Conservation (phyloP, 2,888 invertebrate species). For the Dasypolia templi region DNA sequence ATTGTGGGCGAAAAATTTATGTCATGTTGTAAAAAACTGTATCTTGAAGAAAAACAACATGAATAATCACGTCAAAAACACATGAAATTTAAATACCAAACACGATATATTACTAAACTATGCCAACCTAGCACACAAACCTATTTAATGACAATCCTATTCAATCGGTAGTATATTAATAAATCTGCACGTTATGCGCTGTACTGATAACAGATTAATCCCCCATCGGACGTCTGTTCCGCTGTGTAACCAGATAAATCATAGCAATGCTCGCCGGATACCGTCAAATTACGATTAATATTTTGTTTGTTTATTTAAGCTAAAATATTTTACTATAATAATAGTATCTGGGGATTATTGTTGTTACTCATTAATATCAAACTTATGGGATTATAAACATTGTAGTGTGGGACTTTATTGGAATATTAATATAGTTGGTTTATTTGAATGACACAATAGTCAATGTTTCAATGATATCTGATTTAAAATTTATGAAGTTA, state of each 20-base stretch:
- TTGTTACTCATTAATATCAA: not conserved
- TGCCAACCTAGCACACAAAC: not conserved
- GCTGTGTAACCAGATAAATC: conserved; percentile 42
- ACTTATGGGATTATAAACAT: not conserved
- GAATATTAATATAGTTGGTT: not conserved
- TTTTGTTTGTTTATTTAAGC: conserved; percentile 44
- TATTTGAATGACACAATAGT: conserved; percentile 6
- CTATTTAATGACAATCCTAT: conserved; percentile 31
- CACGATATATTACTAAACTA: not conserved
- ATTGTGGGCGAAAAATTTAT: too few relatives aligned
- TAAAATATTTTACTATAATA: conserved; percentile 27
- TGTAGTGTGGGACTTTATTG: not conserved
- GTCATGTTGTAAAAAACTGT: too few relatives aligned
- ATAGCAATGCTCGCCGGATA: conserved; percentile 24
- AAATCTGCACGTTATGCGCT: conserved; percentile 47
- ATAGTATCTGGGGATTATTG: not conserved
- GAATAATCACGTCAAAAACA: too few relatives aligned
- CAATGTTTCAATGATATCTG: not conserved
- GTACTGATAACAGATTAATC: conserved; percentile 65
- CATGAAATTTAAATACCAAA: not conserved
- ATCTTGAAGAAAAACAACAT: too few relatives aligned
- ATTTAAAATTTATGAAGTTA: not conserved
- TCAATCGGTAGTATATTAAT: conserved; percentile 50
- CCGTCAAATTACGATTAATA: conserved; percentile 37
- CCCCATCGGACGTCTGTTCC: conserved; percentile 56